These are phyloP conservation scores for Oryzias melastigma DNA, from an alignment of 2,113 vertebrate species.

Conservation along the genomic window DNA sequence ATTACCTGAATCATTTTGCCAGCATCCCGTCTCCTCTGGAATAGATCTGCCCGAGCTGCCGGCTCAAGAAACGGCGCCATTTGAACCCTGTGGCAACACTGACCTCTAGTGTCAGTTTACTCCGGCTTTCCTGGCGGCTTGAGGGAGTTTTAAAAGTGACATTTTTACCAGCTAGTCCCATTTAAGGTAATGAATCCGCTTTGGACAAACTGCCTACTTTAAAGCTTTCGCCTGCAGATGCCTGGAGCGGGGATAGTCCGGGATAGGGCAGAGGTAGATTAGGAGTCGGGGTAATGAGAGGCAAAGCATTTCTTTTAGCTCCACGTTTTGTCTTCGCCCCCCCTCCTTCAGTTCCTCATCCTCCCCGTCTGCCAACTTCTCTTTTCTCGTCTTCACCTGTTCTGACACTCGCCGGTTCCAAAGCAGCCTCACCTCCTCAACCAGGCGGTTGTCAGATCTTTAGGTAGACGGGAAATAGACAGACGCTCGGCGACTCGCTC, in stretches of 20 bases:
- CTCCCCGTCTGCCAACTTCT: conserved; percentile 30
- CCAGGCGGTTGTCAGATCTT: conserved; percentile 68
- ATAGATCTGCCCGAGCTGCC: conserved; percentile 50
- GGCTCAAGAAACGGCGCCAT: not conserved
- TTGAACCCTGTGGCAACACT: conserved; percentile 89
- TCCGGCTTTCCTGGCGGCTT: not conserved
- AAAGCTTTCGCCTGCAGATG: conserved; percentile 62
- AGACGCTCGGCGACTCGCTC: conserved; percentile 35
- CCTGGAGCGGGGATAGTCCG: conserved; percentile 70
- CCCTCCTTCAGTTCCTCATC: conserved; percentile 38
- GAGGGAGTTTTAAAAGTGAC: conserved; percentile 45
- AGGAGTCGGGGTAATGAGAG: conserved; percentile 72
- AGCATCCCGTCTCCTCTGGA: conserved; percentile 42
- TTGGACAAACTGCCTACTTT: conserved; percentile 62
- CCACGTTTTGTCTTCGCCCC: conserved; percentile 51
- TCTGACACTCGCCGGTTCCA: conserved; percentile 43
- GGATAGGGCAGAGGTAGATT: conserved; percentile 74
- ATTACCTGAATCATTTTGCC: conserved; percentile 66
- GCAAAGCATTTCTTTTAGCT: conserved; percentile 40
- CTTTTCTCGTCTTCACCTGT: conserved; percentile 19
- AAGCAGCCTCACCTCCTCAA: conserved; percentile 49
- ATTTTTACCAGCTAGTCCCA: conserved; percentile 64
- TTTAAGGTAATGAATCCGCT: conserved; percentile 73
- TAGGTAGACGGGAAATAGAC: conserved; percentile 62
- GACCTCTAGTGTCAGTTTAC: conserved; percentile 89